phyloP scores from a whole-genome alignment of 2,113 vertebrate species.

The Himantopus leucocephalus region DNA sequence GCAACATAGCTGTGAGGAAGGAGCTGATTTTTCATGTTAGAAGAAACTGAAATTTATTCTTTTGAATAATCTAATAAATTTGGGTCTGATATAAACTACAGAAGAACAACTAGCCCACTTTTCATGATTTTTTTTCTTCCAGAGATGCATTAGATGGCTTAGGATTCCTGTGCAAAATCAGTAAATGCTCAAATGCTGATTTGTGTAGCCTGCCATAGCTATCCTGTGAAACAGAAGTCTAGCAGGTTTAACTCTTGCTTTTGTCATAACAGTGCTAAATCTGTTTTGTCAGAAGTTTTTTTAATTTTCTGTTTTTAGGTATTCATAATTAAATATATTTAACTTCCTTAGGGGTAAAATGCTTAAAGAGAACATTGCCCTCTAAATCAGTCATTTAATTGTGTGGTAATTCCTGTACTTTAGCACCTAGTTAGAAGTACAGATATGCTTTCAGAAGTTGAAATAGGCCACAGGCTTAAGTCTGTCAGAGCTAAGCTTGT shows the following conservation, averaged over 20 bases:
- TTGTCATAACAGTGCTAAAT: neutral
- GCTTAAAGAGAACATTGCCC: neutral
- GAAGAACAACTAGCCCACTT: neutral
- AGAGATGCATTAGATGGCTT: neutral
- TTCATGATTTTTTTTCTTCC: neutral
- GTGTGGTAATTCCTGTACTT: neutral
- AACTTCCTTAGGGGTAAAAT: neutral
- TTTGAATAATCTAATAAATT: neutral
- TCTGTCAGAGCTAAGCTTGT: neutral
- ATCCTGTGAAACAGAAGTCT: neutral
- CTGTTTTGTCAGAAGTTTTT: neutral
- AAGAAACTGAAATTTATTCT: neutral
- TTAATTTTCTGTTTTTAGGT: neutral
- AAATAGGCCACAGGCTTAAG: neutral
- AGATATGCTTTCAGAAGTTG: neutral
- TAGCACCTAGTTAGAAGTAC: neutral
- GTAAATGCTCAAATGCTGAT: neutral
- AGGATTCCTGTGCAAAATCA: neutral
- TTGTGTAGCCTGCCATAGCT: neutral
- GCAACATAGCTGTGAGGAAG: neutral
- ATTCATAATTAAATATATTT: neutral
- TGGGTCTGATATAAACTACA: neutral
- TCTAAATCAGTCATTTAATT: neutral
- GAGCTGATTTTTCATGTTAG: neutral
- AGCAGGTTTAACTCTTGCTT: neutral